A percentile compares a stretch with the other conserved stretches of the same genome.
Conservation (phyloP, 2,888 invertebrate species). For the Theodoxus fluviatilis region DNA sequence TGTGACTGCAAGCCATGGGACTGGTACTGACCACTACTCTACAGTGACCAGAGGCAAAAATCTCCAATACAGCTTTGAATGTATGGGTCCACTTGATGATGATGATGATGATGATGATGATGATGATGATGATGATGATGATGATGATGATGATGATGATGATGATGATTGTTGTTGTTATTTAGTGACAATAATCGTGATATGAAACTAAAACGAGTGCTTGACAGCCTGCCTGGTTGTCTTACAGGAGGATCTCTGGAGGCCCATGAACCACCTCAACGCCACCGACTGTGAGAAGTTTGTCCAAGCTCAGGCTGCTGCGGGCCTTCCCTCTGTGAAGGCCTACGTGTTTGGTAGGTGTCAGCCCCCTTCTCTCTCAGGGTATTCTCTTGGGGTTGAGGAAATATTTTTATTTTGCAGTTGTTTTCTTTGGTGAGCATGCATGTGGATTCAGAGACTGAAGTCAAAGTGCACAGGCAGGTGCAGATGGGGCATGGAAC, state of each 20-base stretch:
- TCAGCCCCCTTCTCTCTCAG: background rate
- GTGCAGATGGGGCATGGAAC: too few relatives aligned
- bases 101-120: too few relatives aligned
- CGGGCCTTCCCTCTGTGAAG: conserved; percentile 74
- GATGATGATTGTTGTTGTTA: background rate
- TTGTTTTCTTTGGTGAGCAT: conserved; percentile 27
- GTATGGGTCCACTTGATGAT: too few relatives aligned
- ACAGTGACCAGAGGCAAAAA: too few relatives aligned
- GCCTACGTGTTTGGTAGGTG: conserved; percentile 65
- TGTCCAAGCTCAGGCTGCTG: conserved; percentile 75
- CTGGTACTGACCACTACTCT: too few relatives aligned
- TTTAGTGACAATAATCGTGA: background rate
- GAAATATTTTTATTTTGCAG: background rate
- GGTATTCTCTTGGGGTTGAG: background rate
- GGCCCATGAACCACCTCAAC: conserved; percentile 79
- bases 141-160: background rate
- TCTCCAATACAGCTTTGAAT: too few relatives aligned
- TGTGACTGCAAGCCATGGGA: too few relatives aligned
- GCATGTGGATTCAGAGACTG: background rate
- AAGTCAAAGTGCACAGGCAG: too few relatives aligned
- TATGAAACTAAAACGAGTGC: background rate
- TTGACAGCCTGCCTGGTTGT: background rate
- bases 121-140: too few relatives aligned
- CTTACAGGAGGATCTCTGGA: conserved; percentile 82
- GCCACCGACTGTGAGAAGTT: conserved; percentile 76